These are phyloP conservation scores for Lepidonotus clava DNA, from an alignment of 2,888 invertebrate species.

Conservation along the genomic window DNA sequence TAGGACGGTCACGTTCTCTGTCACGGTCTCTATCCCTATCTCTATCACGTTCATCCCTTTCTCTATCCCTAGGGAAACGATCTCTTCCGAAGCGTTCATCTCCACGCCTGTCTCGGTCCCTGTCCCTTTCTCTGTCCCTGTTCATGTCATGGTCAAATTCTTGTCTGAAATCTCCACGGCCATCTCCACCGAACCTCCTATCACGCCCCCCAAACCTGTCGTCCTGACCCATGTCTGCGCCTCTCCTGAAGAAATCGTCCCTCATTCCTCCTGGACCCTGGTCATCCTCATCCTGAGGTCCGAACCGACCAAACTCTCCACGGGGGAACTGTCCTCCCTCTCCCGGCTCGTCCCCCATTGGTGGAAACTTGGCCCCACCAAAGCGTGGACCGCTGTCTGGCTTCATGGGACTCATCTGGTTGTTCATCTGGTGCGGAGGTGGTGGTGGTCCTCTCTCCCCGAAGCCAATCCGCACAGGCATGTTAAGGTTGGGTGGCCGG, in stretches of 20 bases:
- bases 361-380: slow-evolving; percentile 3
- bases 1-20: slow-evolving; percentile 16
- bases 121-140: background rate
- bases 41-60: slow-evolving; percentile 27
- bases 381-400: background rate
- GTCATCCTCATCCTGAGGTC: background rate
- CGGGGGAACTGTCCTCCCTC: background rate
- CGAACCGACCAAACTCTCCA: slow-evolving; percentile 25
- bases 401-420: background rate
- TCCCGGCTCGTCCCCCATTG: slow-evolving; percentile 14
- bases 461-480: slow-evolving; percentile 19
- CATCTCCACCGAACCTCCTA: slow-evolving; percentile 18
- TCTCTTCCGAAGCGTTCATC: slow-evolving; percentile 23
- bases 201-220: background rate
- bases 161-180: slow-evolving; percentile 26
- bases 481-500: slow-evolving; percentile 52
- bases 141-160: slow-evolving; percentile 30
- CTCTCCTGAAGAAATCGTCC: slow-evolving; percentile 8
- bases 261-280: slow-evolving; percentile 5
- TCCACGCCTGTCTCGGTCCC: slow-evolving; percentile 41
- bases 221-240: background rate
- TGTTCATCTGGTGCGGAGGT: background rate
- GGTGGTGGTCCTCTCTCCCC: background rate
- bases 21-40: slow-evolving; percentile 10
- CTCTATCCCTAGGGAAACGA: background rate